Evolutionary conservation across 2,113 vertebrate species (phyloP).

Genomic region (Lycocorax pyrrhopterus): DNA sequence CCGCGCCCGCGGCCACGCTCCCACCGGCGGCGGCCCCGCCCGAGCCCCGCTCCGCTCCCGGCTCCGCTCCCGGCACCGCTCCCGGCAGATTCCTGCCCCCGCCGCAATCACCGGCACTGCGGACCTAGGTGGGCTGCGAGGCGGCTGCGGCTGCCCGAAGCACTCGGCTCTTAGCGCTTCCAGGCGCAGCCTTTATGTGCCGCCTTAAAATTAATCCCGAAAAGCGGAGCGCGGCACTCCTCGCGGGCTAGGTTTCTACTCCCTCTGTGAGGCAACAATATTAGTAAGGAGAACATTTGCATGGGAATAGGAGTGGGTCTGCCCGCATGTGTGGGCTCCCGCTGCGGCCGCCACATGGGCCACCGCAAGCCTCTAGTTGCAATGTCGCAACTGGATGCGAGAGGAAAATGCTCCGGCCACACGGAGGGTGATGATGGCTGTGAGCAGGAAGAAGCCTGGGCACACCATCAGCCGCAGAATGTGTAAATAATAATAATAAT

Average conservation of each 20-base stretch:
- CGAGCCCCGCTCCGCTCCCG: neutral
- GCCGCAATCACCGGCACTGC: accelerated
- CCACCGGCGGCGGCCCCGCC: neutral
- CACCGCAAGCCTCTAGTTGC: neutral
- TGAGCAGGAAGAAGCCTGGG: neutral
- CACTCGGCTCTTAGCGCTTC: neutral
- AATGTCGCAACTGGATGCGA: neutral
- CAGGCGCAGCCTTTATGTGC: neutral
- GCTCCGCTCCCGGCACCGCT: neutral
- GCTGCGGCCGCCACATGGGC: neutral
- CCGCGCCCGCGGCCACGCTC: neutral
- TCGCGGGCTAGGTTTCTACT: neutral
- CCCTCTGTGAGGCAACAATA: accelerated
- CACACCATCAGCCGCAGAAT: neutral
- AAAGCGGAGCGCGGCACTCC: neutral
- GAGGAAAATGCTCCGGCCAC: neutral
- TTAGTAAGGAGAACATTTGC: neutral
- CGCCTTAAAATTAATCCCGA: neutral
- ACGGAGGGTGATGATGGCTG: neutral
- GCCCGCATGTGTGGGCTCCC: neutral
- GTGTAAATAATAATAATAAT: neutral
- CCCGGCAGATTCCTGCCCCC: neutral
- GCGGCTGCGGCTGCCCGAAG: neutral
- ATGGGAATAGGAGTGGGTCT: neutral
- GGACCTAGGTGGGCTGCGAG: neutral